Evolutionary conservation across 1,140 invertebrate species (phyloP).

Genomic region (Neodiprion lecontei): DNA sequence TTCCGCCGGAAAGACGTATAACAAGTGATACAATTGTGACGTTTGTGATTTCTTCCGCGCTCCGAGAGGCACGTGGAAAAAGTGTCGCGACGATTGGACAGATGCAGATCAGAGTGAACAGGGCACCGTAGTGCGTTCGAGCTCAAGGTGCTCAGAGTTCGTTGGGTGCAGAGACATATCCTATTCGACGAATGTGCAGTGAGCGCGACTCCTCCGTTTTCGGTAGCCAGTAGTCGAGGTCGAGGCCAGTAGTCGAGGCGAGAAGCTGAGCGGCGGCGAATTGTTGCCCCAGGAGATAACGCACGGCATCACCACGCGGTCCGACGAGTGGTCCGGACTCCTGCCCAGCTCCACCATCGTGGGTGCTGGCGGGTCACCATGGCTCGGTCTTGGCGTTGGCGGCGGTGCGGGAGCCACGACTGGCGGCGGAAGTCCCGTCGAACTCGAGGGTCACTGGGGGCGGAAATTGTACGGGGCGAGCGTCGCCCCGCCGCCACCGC

Average conservation of each 20-base stretch:
- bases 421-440: constrained; percentile 56
- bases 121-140: not conserved
- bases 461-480: constrained; percentile 58
- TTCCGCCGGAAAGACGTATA: too few relatives aligned
- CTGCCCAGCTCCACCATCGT: constrained; percentile 62
- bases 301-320: constrained; percentile 60
- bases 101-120: not conserved
- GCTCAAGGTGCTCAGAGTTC: too few relatives aligned
- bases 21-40: too few relatives aligned
- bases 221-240: too few relatives aligned
- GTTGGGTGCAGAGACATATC: too few relatives aligned
- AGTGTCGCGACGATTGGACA: too few relatives aligned
- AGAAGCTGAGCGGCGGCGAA: constrained; percentile 26
- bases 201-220: too few relatives aligned
- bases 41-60: too few relatives aligned
- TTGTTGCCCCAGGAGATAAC: constrained; percentile 46
- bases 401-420: constrained; percentile 51
- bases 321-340: constrained; percentile 62
- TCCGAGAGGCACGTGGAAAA: too few relatives aligned
- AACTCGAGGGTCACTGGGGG: constrained; percentile 59
- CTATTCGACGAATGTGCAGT: too few relatives aligned
- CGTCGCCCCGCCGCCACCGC: constrained; percentile 57
- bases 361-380: constrained; percentile 62
- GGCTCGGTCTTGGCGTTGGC: constrained; percentile 55
- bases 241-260: too few relatives aligned